Evolutionary conservation across 1,140 invertebrate genomes (phyloP), one percentile per base, ranked within the genome.

Genomic region (Kradibia gibbosae): DNA sequence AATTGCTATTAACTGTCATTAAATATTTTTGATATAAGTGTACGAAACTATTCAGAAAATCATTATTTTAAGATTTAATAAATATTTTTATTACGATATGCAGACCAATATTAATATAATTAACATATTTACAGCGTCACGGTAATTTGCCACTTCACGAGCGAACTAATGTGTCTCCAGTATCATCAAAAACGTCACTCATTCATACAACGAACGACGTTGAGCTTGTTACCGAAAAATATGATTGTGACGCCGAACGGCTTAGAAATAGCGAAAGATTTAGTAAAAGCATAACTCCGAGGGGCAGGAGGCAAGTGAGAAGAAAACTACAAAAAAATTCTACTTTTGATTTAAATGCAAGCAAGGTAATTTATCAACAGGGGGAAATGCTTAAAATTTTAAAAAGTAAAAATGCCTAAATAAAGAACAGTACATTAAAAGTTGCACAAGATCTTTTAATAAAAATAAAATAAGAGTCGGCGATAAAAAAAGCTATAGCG

Each of bases 191-290:
- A 80, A 84, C 86, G 13, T 87, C 87, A 15, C 88, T 90, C 22
- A 80, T 86, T 10, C 87, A 88, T 0, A 88, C 89, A 0, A 1
- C 76, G 10, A 90, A 86, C 76, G 90, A 91, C 20, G 86, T 87
- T 15, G 84, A 87, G 7, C 76, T 89, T 0, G 86, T 87, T 20
- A 86, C 88, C 7, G 90, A 91, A 34, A 88, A 87, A 76, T 88
- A 89, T 78, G 92, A 93, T 42, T 90, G 89, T 82, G 92, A 93
- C 77, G 92, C 91, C 2, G 92, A 93, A 62, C 86, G 88, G 62
- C 81, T 92, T 7, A 87, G 92, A n/a, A 92, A 88, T 72, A 91
- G 92, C 88, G 92, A 95, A 87, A 86, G 94, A 82, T 94, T 94
- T 84, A 92, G 93, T 15, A 89, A 92, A 83, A 92, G 91, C 4